These are phyloP conservation scores for Acronicta alni DNA, from an alignment of 2,888 invertebrate species.

Conservation along the genomic window DNA sequence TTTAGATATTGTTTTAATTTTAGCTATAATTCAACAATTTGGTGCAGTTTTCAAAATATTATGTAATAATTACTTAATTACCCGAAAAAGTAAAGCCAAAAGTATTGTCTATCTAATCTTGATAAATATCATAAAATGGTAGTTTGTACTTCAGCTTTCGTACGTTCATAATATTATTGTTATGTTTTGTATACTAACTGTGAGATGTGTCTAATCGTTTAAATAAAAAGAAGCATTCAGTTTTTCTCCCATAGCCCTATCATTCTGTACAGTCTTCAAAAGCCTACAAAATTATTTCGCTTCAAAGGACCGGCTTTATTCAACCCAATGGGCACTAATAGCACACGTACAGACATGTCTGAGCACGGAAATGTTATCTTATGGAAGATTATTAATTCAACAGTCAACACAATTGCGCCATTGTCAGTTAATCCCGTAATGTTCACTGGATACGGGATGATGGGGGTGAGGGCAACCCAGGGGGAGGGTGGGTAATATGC, in stretches of 20 bases:
- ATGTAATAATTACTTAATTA: too few species aligned
- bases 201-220: too few species aligned
- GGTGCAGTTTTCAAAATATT: too few species aligned
- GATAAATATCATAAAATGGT: too few species aligned
- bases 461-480: neutral
- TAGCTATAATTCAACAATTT: too few species aligned
- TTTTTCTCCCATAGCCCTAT: neutral
- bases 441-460: constrained; percentile 10
- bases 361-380: constrained; percentile 23
- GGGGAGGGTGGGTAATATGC: constrained; percentile 15
- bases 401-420: constrained; percentile 42
- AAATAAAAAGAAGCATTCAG: too few species aligned
- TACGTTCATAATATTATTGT: too few species aligned
- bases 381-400: constrained; percentile 54
- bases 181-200: too few species aligned
- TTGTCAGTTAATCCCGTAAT: constrained; percentile 47
- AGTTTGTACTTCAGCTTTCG: too few species aligned
- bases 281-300: neutral
- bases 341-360: constrained; percentile 2
- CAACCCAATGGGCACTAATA: constrained; percentile 25
- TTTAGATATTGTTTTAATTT: too few species aligned
- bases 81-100: too few species aligned
- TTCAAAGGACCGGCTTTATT: constrained; percentile 1
- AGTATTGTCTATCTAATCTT: too few species aligned
- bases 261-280: neutral